Conservation (phyloP, 2,113 vertebrate species). For the Dicrurus megarhynchus region DNA sequence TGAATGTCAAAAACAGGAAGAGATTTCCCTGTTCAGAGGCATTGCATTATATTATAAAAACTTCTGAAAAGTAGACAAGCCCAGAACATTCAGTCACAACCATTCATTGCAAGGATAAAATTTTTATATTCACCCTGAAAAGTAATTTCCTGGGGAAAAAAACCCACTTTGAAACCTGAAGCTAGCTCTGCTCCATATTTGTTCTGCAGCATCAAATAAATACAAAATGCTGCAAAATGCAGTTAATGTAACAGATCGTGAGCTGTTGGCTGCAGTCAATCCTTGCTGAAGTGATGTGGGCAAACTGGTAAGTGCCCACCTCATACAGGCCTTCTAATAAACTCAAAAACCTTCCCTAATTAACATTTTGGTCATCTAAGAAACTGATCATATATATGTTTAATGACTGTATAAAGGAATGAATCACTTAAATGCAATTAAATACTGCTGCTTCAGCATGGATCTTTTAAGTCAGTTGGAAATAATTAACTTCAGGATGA, state of each 20-base stretch:
- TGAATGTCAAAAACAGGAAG: neutral
- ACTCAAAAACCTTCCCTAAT: neutral
- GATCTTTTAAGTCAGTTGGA: neutral
- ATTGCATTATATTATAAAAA: neutral
- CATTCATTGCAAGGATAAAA: neutral
- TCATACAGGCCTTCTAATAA: neutral
- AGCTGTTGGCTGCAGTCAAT: neutral
- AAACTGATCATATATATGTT: neutral
- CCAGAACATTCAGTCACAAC: neutral
- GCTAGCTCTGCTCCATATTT: neutral
- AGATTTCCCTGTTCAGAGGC: neutral
- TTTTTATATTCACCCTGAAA: neutral
- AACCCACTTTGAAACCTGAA: neutral
- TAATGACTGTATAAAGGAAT: neutral
- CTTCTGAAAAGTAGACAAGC: neutral
- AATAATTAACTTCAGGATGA: constrained; percentile 31
- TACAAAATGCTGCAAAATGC: neutral
- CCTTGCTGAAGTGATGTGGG: neutral
- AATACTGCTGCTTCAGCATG: constrained; percentile 22
- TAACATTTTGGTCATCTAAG: neutral
- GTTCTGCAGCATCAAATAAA: neutral
- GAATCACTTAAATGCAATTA: constrained; percentile 6
- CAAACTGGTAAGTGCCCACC: neutral
- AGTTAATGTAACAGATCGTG: neutral
- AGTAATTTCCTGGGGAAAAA: neutral